phyloP scores from a whole-genome alignment of 2,113 vertebrate species.

The Mastomys natalensis region DNA sequence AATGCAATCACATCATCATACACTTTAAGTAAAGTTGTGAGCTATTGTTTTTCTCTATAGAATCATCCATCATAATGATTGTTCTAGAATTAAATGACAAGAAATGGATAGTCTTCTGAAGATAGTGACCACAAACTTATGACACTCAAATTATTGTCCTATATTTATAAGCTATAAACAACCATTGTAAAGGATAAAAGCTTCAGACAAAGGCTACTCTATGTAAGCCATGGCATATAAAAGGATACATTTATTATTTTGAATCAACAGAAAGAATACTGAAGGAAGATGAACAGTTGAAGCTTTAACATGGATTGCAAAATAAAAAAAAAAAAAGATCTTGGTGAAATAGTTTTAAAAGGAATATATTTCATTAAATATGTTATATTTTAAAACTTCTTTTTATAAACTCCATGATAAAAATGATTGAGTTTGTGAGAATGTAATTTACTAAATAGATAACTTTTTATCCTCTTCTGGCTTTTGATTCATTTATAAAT shows the following conservation, averaged over 20 bases:
- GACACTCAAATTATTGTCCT: neutral
- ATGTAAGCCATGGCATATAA: neutral
- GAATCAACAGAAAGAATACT: neutral
- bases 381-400: conserved; percentile 3
- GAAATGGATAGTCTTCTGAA: neutral
- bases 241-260: neutral
- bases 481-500: neutral
- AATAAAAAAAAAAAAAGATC: neutral
- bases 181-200: neutral
- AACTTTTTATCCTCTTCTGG: neutral
- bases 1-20: neutral
- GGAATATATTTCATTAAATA: neutral
- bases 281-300: neutral
- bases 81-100: neutral
- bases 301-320: neutral
- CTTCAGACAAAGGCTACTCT: neutral
- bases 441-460: conserved; percentile 59
- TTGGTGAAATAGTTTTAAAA: neutral
- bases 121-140: neutral
- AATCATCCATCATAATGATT: neutral
- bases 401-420: neutral
- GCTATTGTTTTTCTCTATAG: neutral
- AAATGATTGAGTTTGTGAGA: conserved; percentile 61
- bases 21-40: neutral
- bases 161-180: neutral